Evolutionary conservation across 2,113 vertebrate genomes (phyloP).

Genomic region (Phoxinus phoxinus): DNA sequence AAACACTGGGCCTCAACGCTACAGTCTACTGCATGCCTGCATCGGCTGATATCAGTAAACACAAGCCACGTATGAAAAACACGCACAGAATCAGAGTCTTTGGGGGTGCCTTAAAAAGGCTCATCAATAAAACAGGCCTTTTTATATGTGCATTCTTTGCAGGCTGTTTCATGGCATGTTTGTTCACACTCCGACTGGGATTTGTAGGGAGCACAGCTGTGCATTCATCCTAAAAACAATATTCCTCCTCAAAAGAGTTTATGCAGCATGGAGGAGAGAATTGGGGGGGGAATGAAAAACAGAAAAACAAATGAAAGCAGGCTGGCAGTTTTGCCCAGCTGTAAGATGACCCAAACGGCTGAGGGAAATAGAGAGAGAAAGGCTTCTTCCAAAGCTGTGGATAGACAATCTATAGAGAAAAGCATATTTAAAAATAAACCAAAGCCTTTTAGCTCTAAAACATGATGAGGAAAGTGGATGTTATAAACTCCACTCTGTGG

Average conservation of each 20-base stretch:
- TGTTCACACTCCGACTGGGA: conserved; percentile 74
- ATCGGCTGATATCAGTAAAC: conserved; percentile 50
- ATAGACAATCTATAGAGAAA: conserved; percentile 17
- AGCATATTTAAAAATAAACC: conserved; percentile 28
- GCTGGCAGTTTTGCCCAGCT: conserved; percentile 35
- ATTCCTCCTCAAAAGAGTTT: conserved; percentile 58
- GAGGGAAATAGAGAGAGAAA: conserved; percentile 22
- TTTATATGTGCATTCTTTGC: conserved; percentile 78
- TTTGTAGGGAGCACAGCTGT: conserved; percentile 60
- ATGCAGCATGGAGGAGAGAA: conserved; percentile 38
- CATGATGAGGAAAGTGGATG: not conserved
- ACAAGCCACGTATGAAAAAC: conserved; percentile 55
- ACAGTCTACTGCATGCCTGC: conserved; percentile 61
- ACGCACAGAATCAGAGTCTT: conserved; percentile 67
- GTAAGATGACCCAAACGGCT: conserved; percentile 41
- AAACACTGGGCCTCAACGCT: conserved; percentile 77
- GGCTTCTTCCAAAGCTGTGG: not conserved
- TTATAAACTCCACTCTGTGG: not conserved
- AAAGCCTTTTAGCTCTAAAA: conserved; percentile 25
- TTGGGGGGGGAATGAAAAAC: not conserved
- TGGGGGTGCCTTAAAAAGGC: conserved; percentile 66
- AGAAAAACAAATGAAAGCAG: conserved; percentile 37
- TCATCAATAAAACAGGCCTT: conserved; percentile 83
- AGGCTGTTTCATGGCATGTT: conserved; percentile 76
- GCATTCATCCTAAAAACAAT: conserved; percentile 51